A percentile compares a stretch with the other conserved stretches of the same genome.
These are phyloP conservation scores for Leptobrachium ailaonicum DNA, from an alignment of 2,113 vertebrate genomes.

Conservation along the genomic window DNA sequence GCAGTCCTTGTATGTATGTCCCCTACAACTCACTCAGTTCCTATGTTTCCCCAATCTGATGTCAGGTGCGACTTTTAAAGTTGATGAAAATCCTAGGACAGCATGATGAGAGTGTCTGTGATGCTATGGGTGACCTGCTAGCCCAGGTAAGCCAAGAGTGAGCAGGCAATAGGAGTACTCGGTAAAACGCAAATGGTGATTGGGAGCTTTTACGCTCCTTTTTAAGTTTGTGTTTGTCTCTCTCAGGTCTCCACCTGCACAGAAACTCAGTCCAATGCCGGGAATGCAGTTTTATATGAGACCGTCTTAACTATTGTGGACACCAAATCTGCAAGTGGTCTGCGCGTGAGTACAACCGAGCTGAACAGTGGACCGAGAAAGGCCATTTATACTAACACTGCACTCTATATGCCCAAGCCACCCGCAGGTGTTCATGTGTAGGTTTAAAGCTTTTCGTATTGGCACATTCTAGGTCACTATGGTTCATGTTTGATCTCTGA, in stretches of 20 bases:
- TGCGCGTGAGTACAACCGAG: slow-evolving; percentile 67
- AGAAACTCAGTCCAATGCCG: slow-evolving; percentile 83
- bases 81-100: slow-evolving; percentile 81
- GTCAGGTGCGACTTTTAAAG: slow-evolving; percentile 73
- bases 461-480: too few species aligned
- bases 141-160: slow-evolving; percentile 74
- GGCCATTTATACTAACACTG: neutral
- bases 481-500: too few species aligned
- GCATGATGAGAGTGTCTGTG: slow-evolving; percentile 76
- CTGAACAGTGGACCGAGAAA: neutral
- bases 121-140: slow-evolving; percentile 84
- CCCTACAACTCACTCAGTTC: too few species aligned
- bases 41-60: neutral
- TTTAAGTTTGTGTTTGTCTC: neutral
- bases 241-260: slow-evolving; percentile 86
- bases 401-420: too few species aligned
- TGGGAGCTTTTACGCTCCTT: neutral
- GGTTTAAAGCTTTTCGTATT: too few species aligned
- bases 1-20: too few species aligned
- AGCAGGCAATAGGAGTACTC: neutral
- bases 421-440: too few species aligned
- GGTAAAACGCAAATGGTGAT: neutral
- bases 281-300: slow-evolving; percentile 84
- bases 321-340: slow-evolving; percentile 81
- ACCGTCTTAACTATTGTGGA: slow-evolving; percentile 84